These are phyloP conservation scores for Agelas oroides DNA, from an alignment of 37 sponge, comb jelly and placozoan genomes.

Conservation along the genomic window DNA sequence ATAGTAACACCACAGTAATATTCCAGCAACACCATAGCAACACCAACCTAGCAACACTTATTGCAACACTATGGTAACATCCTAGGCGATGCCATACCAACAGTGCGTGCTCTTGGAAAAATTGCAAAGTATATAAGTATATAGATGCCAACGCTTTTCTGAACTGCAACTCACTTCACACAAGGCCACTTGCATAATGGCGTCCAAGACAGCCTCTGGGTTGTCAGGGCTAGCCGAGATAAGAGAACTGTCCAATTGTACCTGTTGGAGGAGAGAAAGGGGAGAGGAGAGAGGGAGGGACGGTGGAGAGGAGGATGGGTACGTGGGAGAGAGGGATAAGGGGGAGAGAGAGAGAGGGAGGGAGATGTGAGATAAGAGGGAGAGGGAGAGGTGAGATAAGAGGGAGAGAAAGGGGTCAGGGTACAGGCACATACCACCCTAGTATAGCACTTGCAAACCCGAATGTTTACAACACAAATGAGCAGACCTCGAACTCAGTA, in stretches of 20 bases:
- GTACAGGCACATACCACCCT: no score
- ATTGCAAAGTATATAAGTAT: not conserved
- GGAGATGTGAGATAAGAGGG: not conserved
- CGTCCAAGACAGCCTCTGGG: conserved; percentile 83
- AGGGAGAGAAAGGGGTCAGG: not conserved
- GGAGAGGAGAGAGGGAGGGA: not conserved
- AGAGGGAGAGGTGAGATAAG: not conserved
- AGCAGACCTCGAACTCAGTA: conserved; percentile 3
- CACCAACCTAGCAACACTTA: not conserved
- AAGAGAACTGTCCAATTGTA: conserved; percentile 10
- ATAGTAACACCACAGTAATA: no score
- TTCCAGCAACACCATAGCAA: not conserved
- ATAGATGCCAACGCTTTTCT: no score
- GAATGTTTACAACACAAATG: not conserved
- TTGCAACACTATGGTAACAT: no score
- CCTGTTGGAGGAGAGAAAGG: conserved; percentile 20
- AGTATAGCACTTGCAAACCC: no score
- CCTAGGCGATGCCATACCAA: no score
- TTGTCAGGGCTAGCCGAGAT: conserved; percentile 77
- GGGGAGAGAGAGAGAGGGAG: not conserved
- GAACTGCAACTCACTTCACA: conserved; percentile 86
- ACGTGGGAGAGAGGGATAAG: not conserved
- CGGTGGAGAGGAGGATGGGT: not conserved
- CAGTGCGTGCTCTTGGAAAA: no score
- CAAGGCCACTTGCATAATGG: conserved; percentile 73